Evolutionary conservation across 1,140 invertebrate genomes (phyloP), one percentile per base, ranked within the genome.

Genomic region (Brachionus manjavacas): DNA sequence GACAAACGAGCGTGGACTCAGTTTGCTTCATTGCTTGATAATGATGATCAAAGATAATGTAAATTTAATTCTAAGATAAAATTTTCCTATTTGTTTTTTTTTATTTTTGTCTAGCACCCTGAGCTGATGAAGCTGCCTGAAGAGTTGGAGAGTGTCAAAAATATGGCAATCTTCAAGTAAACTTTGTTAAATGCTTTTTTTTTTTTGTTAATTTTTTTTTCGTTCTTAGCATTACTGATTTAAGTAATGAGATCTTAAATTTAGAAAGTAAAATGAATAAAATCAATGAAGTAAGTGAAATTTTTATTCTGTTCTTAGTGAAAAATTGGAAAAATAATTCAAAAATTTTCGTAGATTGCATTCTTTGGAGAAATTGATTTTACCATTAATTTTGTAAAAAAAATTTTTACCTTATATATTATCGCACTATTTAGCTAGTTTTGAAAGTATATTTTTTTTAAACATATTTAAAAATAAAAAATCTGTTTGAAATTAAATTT

Each of bases 81-180:
- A 16, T 49, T 52, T 35, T 49, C n/a, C n/a, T n/a, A n/a, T n/a
- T 23, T 74, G 1, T 74, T 4, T 76, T 76, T 49, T 49, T 76
- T 49, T 35, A 7, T 35, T 35, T 35, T 35, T 35, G 31, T 49
- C 46, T n/a, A 76, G 72, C 12, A 76, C 41, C 72, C 72, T 49
- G 72, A 76, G 2, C 46, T 76, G 14, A 20, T 76, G 1, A 76
- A 76, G 4, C 11, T 76, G 11, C 72, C 72, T 25, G 72, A 76
- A 49, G 72, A 76, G 72, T 76, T 76, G 41, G 72, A 76, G 39
- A 31, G 7, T 76, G 72, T 76, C 72, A 76, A 76, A 76, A 76
- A 76, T 49, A 46, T 76, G 20, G 72, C 41, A 7, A 31, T 76
- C 43, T 76, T 76, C 43, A 76, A 76, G 72, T 76, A 49, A 41